Conservation (phyloP, 2,113 vertebrate species). For the human (Homo sapiens) region DNA sequence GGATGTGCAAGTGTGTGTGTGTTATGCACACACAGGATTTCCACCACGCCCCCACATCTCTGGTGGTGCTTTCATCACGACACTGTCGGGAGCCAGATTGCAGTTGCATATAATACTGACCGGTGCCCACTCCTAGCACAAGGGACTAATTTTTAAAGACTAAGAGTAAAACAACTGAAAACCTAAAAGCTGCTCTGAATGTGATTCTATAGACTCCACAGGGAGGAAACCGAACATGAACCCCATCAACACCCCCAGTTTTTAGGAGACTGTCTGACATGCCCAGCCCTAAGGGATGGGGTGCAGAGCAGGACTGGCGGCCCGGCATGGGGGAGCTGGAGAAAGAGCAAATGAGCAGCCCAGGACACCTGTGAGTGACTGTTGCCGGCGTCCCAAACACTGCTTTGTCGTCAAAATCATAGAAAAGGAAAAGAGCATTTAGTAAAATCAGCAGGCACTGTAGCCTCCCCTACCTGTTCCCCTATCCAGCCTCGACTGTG, state of each 20-base stretch:
- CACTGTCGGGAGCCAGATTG: neutral
- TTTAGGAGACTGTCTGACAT: neutral
- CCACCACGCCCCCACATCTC: fast-evolving
- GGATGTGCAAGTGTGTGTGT: fast-evolving
- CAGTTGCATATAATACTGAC: fast-evolving
- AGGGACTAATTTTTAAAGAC: neutral
- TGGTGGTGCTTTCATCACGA: neutral
- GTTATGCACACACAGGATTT: neutral
- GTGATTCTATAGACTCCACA: neutral
- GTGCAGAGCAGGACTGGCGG: neutral
- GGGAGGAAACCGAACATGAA: too few species aligned
- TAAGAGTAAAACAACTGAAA: neutral
- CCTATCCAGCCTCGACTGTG: neutral
- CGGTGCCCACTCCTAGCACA: fast-evolving
- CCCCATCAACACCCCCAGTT: fast-evolving
- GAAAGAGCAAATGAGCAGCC: neutral
- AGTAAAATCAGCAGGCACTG: neutral
- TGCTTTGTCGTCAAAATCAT: neutral
- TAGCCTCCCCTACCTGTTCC: fast-evolving
- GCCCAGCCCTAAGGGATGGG: too few species aligned
- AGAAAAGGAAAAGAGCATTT: neutral
- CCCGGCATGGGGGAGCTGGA: neutral
- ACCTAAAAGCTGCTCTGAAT: neutral
- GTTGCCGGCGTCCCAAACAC: neutral
- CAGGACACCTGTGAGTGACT: neutral